Evolutionary conservation across 2,113 vertebrate species (phyloP).

Genomic region (Poeciliopsis occidentalis): DNA sequence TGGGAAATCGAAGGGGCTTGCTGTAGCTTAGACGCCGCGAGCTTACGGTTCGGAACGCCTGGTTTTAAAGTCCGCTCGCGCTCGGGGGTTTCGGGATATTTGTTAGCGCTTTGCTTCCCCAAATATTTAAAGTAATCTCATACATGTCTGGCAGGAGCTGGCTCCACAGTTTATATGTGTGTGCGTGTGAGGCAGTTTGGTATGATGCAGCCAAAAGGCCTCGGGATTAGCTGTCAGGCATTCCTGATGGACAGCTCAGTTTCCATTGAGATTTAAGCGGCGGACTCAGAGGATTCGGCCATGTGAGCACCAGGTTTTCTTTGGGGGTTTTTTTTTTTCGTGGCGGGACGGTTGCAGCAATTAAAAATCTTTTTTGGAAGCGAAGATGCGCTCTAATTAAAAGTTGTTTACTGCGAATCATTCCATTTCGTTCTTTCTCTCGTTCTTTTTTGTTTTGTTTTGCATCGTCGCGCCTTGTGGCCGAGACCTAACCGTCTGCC

Average conservation of each 20-base stretch:
- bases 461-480: conserved; percentile 26
- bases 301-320: conserved; percentile 16
- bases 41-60: conserved; percentile 53
- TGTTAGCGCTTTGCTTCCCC: conserved; percentile 64
- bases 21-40: conserved; percentile 51
- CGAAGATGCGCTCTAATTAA: background rate
- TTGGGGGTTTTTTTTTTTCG: background rate
- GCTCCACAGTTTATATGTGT: conserved; percentile 38
- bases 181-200: conserved; percentile 39
- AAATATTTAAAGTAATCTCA: conserved; percentile 76
- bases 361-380: background rate
- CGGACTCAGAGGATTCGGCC: conserved; percentile 52
- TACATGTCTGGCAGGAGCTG: conserved; percentile 57
- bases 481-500: conserved; percentile 39
- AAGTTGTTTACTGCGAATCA: conserved; percentile 28
- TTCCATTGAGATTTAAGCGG: conserved; percentile 71
- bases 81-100: conserved; percentile 55
- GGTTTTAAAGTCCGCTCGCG: conserved; percentile 63
- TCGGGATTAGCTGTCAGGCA: conserved; percentile 75
- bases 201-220: conserved; percentile 76
- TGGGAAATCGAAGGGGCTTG: conserved; percentile 50
- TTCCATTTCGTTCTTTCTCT: background rate
- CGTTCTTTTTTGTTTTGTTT: background rate
- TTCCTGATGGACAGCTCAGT: conserved; percentile 77
- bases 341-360: background rate